Percentiles rank a stretch among this genome's conserved stretches.
These are phyloP conservation scores for Aphrophora alni DNA, from an alignment of 2,888 invertebrate species.

Conservation along the genomic window DNA sequence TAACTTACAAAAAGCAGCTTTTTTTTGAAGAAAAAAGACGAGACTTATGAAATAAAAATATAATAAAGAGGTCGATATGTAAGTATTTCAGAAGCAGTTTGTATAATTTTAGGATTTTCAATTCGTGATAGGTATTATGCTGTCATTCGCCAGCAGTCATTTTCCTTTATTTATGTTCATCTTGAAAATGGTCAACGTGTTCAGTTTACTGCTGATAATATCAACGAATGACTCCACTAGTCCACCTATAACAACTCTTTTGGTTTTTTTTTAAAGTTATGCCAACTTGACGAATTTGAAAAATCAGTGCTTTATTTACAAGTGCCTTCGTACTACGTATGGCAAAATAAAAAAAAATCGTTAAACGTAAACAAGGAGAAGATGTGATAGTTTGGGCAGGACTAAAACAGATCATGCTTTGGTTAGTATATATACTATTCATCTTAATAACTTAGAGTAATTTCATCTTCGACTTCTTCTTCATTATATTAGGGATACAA, in stretches of 20 bases:
- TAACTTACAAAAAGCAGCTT: slow-evolving; percentile 48
- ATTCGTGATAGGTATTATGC: slow-evolving; percentile 18
- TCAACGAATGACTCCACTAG: background rate
- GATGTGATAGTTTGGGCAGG: slow-evolving; percentile 24
- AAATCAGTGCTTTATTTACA: slow-evolving; percentile 42
- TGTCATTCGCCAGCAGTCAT: background rate
- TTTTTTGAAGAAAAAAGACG: slow-evolving; percentile 17
- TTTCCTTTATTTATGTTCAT: slow-evolving; percentile 24
- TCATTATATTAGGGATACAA: slow-evolving; percentile 46
- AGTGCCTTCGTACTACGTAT: slow-evolving; percentile 46
- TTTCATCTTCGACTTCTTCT: slow-evolving; percentile 50
- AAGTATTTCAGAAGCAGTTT: slow-evolving; percentile 43
- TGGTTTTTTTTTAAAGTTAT: slow-evolving; percentile 12
- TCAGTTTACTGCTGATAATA: background rate
- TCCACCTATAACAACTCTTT: slow-evolving; percentile 14
- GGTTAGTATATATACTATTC: slow-evolving; percentile 50
- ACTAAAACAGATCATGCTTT: slow-evolving; percentile 47
- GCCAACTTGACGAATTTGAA: slow-evolving; percentile 30
- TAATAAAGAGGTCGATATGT: slow-evolving; percentile 45
- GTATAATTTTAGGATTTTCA: slow-evolving; percentile 13
- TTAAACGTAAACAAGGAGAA: background rate
- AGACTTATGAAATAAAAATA: slow-evolving; percentile 27
- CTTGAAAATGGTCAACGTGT: slow-evolving; percentile 28
- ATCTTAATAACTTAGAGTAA: slow-evolving; percentile 48
- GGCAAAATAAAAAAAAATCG: slow-evolving; percentile 29